Evolutionary conservation across 2,797 vertebrate genomes (phyloP).

Genomic region (Varecia variegata): DNA sequence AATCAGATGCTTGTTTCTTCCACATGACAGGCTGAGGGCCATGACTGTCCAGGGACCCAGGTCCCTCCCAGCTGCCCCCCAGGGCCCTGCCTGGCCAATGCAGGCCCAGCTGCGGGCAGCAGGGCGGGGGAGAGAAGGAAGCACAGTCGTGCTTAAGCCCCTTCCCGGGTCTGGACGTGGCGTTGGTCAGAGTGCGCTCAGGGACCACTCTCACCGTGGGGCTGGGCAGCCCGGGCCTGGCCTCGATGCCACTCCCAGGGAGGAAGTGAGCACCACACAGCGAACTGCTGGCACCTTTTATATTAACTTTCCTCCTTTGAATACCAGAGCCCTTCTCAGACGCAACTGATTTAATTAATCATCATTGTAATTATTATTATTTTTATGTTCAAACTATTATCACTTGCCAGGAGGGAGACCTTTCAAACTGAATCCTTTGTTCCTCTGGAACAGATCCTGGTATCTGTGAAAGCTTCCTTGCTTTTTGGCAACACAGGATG

Average conservation of each 20-base stretch:
- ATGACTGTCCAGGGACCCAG: accelerated
- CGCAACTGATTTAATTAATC: not conserved
- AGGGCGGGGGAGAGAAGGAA: too few relatives aligned
- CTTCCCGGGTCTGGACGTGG: not conserved
- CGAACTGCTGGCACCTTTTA: not conserved
- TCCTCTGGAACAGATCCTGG: not conserved
- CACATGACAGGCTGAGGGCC: accelerated
- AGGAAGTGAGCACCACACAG: not conserved
- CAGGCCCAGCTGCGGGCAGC: accelerated
- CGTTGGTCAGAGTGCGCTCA: not conserved
- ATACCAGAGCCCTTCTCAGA: not conserved
- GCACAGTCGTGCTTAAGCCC: not conserved
- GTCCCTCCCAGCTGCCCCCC: not conserved
- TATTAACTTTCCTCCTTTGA: not conserved
- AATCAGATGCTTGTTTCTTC: accelerated
- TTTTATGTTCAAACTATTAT: not conserved
- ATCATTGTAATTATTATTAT: not conserved
- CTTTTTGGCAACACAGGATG: not conserved
- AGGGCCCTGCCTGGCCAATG: accelerated
- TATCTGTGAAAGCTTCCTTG: not conserved
- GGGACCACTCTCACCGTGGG: accelerated
- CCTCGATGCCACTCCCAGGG: too few relatives aligned
- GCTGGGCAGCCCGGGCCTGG: not conserved
- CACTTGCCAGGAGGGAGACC: not conserved
- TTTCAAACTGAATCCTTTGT: not conserved